A percentile compares a stretch with the other conserved stretches of the same genome.
Evolutionary conservation across 1,140 invertebrate genomes (phyloP).

Genomic region (Lepidotrigona ventralis): DNA sequence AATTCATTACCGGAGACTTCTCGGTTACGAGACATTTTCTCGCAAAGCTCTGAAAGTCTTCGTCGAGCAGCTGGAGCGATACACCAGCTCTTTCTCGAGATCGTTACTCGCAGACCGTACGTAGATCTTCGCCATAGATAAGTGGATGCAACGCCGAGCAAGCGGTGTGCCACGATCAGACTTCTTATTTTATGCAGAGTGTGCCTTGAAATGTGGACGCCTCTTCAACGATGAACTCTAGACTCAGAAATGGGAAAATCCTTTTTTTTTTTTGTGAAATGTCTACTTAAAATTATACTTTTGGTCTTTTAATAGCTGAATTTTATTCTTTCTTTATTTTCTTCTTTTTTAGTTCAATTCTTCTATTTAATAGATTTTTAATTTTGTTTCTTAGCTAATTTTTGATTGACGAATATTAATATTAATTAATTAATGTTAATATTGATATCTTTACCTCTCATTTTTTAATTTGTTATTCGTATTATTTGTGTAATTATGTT

Average conservation of each 20-base stretch:
- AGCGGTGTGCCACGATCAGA: slow-evolving; percentile 38
- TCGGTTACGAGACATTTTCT: not conserved
- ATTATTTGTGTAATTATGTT: too few species aligned
- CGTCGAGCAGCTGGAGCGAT: not conserved
- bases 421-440: too few species aligned
- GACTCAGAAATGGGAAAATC: not conserved
- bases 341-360: too few species aligned
- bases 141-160: slow-evolving; percentile 29
- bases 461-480: too few species aligned
- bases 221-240: not conserved
- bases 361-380: too few species aligned
- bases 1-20: slow-evolving; percentile 27
- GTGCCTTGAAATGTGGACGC: slow-evolving; percentile 5
- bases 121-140: slow-evolving; percentile 41
- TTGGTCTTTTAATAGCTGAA: not conserved
- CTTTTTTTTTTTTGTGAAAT: too few species aligned
- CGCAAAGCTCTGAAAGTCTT: not conserved
- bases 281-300: too few species aligned
- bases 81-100: slow-evolving; percentile 8
- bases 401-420: too few species aligned
- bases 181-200: slow-evolving; percentile 52
- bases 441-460: too few species aligned
- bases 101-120: slow-evolving; percentile 56
- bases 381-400: too few species aligned
- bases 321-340: too few species aligned